phyloP scores from a whole-genome alignment of 2,797 vertebrate species.

The Lophotriccus pileatus region DNA sequence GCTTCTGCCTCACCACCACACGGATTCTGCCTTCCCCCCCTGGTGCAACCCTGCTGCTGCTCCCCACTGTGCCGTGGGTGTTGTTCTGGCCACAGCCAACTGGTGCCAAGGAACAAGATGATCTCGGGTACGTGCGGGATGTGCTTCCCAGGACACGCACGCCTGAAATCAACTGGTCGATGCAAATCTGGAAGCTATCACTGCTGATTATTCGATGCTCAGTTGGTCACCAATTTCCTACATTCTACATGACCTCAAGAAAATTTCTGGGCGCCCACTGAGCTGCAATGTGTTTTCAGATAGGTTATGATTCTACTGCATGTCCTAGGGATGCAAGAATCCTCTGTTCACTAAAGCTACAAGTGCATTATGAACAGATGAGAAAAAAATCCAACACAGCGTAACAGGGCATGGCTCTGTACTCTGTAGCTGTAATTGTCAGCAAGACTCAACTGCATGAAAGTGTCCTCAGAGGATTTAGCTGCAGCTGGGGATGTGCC shows the following conservation, averaged over 20 bases:
- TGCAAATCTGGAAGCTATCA: neutral
- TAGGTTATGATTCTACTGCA: rapidly evolving
- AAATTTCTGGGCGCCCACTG: neutral
- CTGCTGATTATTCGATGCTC: neutral
- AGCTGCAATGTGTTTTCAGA: neutral
- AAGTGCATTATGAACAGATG: neutral
- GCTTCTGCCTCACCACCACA: neutral
- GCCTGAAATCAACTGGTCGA: neutral
- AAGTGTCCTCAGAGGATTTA: neutral
- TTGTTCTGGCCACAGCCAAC: neutral
- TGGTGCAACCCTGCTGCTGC: neutral
- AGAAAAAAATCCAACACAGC: neutral
- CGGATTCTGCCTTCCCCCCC: neutral
- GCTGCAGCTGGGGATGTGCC: neutral
- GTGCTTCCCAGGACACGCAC: neutral
- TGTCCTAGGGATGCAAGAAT: neutral
- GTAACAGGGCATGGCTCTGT: neutral
- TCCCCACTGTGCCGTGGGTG: rapidly evolving
- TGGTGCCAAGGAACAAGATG: neutral
- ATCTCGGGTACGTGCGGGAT: rapidly evolving
- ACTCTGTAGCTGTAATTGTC: neutral
- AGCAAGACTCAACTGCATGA: neutral
- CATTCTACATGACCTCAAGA: neutral
- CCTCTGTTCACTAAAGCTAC: neutral
- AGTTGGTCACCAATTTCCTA: neutral